Base-by-base conservation (phyloP, 2,113 vertebrate genomes). In the Poecilia latipinna region DNA sequence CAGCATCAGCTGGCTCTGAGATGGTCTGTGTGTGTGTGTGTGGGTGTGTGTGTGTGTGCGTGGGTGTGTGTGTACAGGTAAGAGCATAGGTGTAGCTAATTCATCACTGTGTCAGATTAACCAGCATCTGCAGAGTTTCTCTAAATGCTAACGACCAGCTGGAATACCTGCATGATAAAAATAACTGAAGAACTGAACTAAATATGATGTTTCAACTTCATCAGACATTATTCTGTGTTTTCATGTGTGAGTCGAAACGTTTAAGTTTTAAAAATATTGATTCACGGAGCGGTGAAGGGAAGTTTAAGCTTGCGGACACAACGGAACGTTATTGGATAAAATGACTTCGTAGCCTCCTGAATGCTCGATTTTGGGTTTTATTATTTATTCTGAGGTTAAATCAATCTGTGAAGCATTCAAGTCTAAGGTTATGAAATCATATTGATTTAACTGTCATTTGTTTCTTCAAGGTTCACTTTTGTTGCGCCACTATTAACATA, bases 1-100 rank as follows among this genome's bases (percentile, higher is more conserved):
- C 83, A 89, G 87, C 87, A 89, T 88, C 84, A 91, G 42, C 82
- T 88, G 75, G 83, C 74, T 90, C 64, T 80, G 32, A 68, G 35
- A 12, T 4, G 54, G 26, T 39, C 29, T 15, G 44, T 12, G 29
- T n/a, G 48, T 63, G 33, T 70, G 28, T 54, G 31, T 68, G 68
- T 12, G 44, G 6, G 29, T 28, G 63, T 64, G 29, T 77, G 62
- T 71, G 66, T 57, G 28, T 70, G 44, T 65, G 65, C 69, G 65
- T 61, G 62, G 68, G 77, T 42, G 3, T 54, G 29, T 54, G 1
- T 69, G 8, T 54, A 24, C 44, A 29, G 54, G 26, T 65, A 70
- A 65, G 70, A 22, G 61, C 31, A 33, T 26, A 35, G 11, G 88
- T 79, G 66, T 66, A 74, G 86, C 87, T 85, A 85, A 91, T 89